Base-by-base conservation (phyloP, 2,888 invertebrate genomes). In the Orthonychiurus folsomi region DNA sequence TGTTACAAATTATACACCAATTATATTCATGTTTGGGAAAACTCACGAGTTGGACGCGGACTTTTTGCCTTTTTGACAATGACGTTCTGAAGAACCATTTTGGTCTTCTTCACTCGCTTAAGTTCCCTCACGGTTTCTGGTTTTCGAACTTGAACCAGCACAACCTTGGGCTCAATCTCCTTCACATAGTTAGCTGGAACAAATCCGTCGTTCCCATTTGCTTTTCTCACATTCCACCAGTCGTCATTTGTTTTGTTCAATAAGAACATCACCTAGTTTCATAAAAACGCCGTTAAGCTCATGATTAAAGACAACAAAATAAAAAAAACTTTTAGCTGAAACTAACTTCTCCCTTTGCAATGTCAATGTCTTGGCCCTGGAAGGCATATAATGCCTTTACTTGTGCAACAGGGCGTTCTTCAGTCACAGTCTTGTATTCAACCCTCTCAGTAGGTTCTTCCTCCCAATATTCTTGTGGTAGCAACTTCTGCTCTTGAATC, bases 181-280 rank as follows among this genome's bases (percentile, higher is more conserved):
- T 88, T 84, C 18, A 97, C 92, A 78, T 97, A 97, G 79, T 93
- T 95, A 1, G 94, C 95, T 0, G 99, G 99, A 2, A 97, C 95
- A 78, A 95, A 99, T 1, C 97, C 97, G 74, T 96, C 96, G 0
- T 85, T 84, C 0, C 95, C 89, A 75, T 91, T 92, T 0, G 86
- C 85, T 77, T 93, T 93, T 18, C 93, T 82, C n/a, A 96, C 91
- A 74, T 92, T 92, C 99, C 99, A 99, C 97, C 97, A 97, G 77
- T 99, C 99, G 0, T 88, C 86, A 79, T 96, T 97, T 5, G 93
- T 94, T 79, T 93, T 93, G 76, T 89, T 92, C 67, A 97, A 83
- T 1, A 99, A 81, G 75, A 93, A 87, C 89, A 97, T 90, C 1
- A 86, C 81, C 80, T 82, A 73, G 15, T 15, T 15, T 48, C n/a